A percentile compares a stretch with the other conserved stretches of the same genome.
Evolutionary conservation across 2,797 vertebrate species (phyloP).

Genomic region (Meriones psammophilus): DNA sequence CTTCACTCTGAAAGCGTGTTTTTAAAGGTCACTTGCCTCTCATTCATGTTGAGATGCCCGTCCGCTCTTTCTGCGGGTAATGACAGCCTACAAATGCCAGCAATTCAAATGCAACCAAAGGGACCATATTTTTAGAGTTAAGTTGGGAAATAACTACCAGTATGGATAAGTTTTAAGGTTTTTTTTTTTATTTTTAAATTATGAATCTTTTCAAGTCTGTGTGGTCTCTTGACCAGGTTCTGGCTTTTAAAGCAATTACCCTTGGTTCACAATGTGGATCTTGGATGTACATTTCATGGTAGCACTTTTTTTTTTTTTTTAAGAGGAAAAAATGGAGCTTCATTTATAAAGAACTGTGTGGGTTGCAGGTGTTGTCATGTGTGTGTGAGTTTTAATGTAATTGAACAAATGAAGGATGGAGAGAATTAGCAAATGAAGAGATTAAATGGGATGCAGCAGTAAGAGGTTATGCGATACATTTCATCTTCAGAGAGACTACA

Average conservation of each 20-base stretch:
- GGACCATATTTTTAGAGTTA: constrained; percentile 56
- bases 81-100: constrained; percentile 76
- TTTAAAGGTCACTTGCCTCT: constrained; percentile 64
- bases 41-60: constrained; percentile 57
- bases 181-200: background rate
- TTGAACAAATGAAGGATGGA: background rate
- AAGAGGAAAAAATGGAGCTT: too few relatives aligned
- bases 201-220: constrained; percentile 41
- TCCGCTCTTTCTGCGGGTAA: constrained; percentile 66
- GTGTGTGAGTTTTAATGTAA: background rate
- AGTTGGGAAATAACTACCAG: constrained; percentile 65
- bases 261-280: background rate
- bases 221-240: background rate
- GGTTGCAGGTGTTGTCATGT: background rate
- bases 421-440: background rate
- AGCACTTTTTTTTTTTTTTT: background rate
- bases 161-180: background rate
- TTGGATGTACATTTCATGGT: background rate
- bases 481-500: background rate
- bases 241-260: constrained; percentile 22
- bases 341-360: background rate
- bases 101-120: constrained; percentile 64
- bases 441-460: background rate
- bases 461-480: background rate
- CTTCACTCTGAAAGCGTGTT: constrained; percentile 39